Conservation (phyloP, 2,797 vertebrate species). For the Onychomys leucogaster region DNA sequence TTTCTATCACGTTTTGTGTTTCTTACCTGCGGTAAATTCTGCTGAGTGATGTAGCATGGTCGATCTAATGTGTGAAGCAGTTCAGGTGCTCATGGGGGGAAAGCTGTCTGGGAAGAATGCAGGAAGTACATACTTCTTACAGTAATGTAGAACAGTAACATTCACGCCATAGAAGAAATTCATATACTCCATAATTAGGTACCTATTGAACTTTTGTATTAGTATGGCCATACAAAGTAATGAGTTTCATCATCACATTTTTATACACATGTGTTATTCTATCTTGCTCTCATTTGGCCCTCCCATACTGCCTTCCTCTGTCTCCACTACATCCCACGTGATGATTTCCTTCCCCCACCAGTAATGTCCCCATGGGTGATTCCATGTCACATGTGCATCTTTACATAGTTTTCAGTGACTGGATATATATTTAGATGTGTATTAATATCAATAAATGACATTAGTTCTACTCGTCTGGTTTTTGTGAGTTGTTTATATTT, state of each 20-base stretch:
- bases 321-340: background rate
- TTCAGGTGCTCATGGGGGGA: background rate
- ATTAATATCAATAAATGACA: background rate
- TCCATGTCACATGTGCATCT: background rate
- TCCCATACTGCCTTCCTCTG: background rate
- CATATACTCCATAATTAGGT: background rate
- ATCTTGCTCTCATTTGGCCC: background rate
- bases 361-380: too few species aligned
- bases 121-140: background rate
- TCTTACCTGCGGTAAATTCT: constrained; percentile 70
- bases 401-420: background rate
- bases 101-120: background rate
- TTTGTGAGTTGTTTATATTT: background rate
- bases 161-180: background rate
- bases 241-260: background rate
- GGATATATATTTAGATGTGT: background rate
- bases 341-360: background rate
- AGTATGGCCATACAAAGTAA: background rate
- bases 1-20: constrained; percentile 69
- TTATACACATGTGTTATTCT: background rate
- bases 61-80: background rate
- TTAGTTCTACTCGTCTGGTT: background rate
- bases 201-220: background rate
- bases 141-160: background rate
- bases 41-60: constrained; percentile 2